A percentile compares a stretch with the other conserved stretches of the same genome.
Conservation (phyloP, 2,113 vertebrate species). For the Laticauda laticaudata region DNA sequence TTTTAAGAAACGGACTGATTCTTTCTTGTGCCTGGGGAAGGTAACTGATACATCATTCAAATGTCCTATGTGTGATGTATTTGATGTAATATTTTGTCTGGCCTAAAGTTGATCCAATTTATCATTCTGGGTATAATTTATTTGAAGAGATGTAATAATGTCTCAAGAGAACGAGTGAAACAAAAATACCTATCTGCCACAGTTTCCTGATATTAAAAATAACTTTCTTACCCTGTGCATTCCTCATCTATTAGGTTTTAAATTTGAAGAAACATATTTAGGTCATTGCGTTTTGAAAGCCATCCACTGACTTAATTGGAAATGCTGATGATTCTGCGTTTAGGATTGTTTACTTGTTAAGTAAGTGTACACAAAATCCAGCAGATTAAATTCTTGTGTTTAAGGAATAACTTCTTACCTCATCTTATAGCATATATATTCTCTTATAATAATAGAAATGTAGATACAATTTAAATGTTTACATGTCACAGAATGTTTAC, state of each 20-base stretch:
- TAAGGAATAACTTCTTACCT: slow-evolving; percentile 38
- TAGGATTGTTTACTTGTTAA: background rate
- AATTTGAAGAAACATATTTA: slow-evolving; percentile 3
- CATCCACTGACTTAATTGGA: background rate
- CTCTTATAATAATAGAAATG: background rate
- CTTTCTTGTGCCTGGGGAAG: slow-evolving; percentile 40
- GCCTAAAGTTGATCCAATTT: slow-evolving; percentile 39
- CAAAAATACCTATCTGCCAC: slow-evolving; percentile 33
- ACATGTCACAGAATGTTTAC: background rate
- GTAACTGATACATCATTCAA: slow-evolving; percentile 57
- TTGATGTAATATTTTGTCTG: slow-evolving; percentile 59
- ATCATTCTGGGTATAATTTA: slow-evolving; percentile 46
- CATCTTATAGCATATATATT: too few relatives aligned
- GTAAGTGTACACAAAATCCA: slow-evolving; percentile 34
- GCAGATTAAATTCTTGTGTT: slow-evolving; percentile 10
- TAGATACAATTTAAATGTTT: background rate
- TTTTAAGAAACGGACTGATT: slow-evolving; percentile 63
- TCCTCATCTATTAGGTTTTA: slow-evolving; percentile 18
- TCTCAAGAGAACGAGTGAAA: slow-evolving; percentile 41
- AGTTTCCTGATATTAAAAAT: slow-evolving; percentile 31
- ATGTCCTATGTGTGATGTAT: slow-evolving; percentile 51
- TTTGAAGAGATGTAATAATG: slow-evolving; percentile 17
- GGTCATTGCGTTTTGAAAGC: background rate
- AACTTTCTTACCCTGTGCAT: slow-evolving; percentile 35
- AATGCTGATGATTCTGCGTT: slow-evolving; percentile 12